phyloP scores from a whole-genome alignment of 2,113 vertebrate species.

The Cygnus atratus region DNA sequence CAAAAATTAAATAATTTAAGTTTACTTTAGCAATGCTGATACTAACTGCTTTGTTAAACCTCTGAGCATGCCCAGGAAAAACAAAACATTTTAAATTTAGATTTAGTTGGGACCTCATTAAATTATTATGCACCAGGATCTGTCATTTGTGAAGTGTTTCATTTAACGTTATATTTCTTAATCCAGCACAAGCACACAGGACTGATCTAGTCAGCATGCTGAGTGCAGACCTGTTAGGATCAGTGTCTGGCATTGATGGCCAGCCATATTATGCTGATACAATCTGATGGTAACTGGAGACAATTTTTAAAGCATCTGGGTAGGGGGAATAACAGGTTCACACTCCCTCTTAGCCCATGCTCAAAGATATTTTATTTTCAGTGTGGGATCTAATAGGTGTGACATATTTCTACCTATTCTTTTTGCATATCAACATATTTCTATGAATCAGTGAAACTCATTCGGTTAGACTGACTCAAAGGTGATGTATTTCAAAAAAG shows the following conservation, averaged over 20 bases:
- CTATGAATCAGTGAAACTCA: background rate
- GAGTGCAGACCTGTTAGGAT: background rate
- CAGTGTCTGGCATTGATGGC: background rate
- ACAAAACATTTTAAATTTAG: background rate
- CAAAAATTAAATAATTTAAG: background rate
- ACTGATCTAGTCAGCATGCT: background rate
- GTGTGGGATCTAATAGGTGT: background rate
- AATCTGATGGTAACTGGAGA: background rate
- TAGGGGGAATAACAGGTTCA: background rate
- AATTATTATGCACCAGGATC: background rate
- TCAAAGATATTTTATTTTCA: background rate
- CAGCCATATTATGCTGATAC: too few relatives aligned
- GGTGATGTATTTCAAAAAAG: background rate
- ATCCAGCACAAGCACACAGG: background rate
- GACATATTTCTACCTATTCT: background rate
- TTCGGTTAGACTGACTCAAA: background rate
- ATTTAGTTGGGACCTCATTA: constrained; percentile 18
- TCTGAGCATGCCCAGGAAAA: background rate
- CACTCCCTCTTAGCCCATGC: background rate
- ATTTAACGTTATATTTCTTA: background rate
- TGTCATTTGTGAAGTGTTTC: background rate
- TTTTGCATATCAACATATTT: background rate
- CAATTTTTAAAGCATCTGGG: background rate
- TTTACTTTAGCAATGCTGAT: background rate
- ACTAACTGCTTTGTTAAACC: background rate